Base-by-base conservation (phyloP, 2,113 vertebrate genomes). In the Reinhardtius hippoglossoides region DNA sequence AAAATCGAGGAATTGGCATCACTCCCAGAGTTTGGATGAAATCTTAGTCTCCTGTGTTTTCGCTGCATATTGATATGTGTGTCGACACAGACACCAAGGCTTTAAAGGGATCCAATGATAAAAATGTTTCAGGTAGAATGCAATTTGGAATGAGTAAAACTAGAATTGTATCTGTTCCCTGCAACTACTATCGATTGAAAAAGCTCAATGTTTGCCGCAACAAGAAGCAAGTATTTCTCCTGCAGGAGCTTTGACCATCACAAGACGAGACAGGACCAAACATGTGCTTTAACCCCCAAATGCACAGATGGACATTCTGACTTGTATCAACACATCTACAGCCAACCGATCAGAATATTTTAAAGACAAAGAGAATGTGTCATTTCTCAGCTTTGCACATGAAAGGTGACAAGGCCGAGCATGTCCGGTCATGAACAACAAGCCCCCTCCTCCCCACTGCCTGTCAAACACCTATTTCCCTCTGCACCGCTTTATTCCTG, bases 391-490 rank as follows among this genome's bases (percentile, higher is more conserved):
- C 67, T 81, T 78, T 64, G 58, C 21, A 67, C 55, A 59, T 65
- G 48, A 83, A 77, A 42, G 40, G 67, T 35, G 27, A 70, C 52
- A 68, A 71, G 15, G 68, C 66, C 37, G 24, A 70, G 68, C 86
- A 82, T 83, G 89, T 81, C 83, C 72, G 73, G 82, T 84, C 85
- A 71, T 74, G 73, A 83, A 86, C 83, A 74, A 62, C 61, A 68
- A 8, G 2, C 58, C 59, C 35, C 20, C 66, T 54, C 6, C 40
- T 69, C 23, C 18, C 16, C 7, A 6, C 55, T 64, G 50, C 27
- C 42, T 60, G 24, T 52, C 10, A 48, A 82, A 73, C 37, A 67
- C 52, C 31, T 73, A 24, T 59, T 67, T 56, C 62, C 40, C 61
- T 35, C 18, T 0, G 2, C 20, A 26, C 37, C 57, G 14, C 64